A percentile compares a stretch with the other conserved stretches of the same genome.
phyloP scores from a whole-genome alignment of 2,888 invertebrate species.

The Hemicrepidius hirtus region DNA sequence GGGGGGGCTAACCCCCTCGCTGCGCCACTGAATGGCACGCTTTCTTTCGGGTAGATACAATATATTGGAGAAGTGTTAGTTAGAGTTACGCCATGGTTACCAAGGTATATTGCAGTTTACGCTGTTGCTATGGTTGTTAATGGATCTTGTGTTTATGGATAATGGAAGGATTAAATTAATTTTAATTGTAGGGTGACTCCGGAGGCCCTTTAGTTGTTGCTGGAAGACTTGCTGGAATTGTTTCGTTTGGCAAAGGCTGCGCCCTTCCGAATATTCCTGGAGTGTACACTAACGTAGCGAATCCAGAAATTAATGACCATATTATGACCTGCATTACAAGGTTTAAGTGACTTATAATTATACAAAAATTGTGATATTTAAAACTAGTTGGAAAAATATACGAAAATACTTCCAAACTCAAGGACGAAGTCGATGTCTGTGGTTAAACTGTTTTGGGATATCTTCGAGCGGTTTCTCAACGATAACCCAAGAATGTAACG shows the following conservation, averaged over 20 bases:
- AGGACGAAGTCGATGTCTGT: background rate
- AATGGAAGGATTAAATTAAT: too few relatives aligned
- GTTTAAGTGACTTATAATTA: background rate
- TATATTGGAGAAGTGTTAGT: too few relatives aligned
- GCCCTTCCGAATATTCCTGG: constrained; percentile 27
- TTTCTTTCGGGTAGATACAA: too few relatives aligned
- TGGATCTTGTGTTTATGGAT: too few relatives aligned
- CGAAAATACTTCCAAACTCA: background rate
- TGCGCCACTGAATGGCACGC: too few relatives aligned
- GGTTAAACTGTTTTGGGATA: too few relatives aligned
- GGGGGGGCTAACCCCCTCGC: too few relatives aligned
- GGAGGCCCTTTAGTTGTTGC: constrained; percentile 32
- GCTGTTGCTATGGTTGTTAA: too few relatives aligned
- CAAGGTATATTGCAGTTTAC: too few relatives aligned
- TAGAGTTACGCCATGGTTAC: too few relatives aligned
- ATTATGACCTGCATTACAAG: constrained; percentile 2
- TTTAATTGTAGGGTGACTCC: constrained; percentile 32
- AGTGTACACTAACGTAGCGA: constrained; percentile 32
- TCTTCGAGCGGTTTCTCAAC: too few relatives aligned
- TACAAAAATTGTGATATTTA: background rate
- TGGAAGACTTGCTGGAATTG: constrained; percentile 21
- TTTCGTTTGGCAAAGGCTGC: constrained; percentile 36
- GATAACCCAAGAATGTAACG: too few relatives aligned
- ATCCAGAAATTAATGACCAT: constrained; percentile 15
- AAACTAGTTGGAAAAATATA: background rate